These are phyloP conservation scores for Premnoplex brunnescens DNA, from an alignment of 2,797 vertebrate genomes.

Conservation along the genomic window DNA sequence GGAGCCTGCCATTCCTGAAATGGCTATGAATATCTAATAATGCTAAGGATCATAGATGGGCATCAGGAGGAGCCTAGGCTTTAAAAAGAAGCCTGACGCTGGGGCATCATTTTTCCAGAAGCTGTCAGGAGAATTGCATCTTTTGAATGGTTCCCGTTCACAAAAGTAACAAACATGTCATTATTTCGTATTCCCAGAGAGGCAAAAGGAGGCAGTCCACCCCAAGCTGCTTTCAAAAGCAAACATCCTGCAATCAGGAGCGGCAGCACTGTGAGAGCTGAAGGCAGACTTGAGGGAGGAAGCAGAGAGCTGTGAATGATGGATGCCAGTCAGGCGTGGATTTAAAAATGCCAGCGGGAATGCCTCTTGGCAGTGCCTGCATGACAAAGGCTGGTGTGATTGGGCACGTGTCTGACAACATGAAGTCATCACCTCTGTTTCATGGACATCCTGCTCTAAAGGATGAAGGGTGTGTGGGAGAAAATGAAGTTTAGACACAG, in stretches of 20 bases:
- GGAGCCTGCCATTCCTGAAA: not conserved
- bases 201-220: constrained; percentile 24
- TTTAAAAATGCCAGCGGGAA: not conserved
- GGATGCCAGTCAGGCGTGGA: not conserved
- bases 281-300: not conserved
- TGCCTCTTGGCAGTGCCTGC: not conserved
- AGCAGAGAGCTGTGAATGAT: not conserved
- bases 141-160: not conserved
- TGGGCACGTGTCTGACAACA: rapidly evolving
- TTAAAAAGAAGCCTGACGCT: not conserved
- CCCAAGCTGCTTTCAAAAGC: constrained; percentile 32
- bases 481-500: not conserved
- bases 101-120: not conserved
- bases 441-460: not conserved
- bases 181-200: constrained; percentile 53
- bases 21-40: not conserved
- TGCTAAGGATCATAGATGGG: not conserved
- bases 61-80: not conserved
- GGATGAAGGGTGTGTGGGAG: not conserved
- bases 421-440: not conserved
- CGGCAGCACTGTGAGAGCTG: not conserved
- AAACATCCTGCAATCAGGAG: not conserved
- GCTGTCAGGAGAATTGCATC: not conserved
- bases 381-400: not conserved
- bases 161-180: constrained; percentile 3